Conservation (phyloP, 2,113 vertebrate species). For the Corydoras sp. region DNA sequence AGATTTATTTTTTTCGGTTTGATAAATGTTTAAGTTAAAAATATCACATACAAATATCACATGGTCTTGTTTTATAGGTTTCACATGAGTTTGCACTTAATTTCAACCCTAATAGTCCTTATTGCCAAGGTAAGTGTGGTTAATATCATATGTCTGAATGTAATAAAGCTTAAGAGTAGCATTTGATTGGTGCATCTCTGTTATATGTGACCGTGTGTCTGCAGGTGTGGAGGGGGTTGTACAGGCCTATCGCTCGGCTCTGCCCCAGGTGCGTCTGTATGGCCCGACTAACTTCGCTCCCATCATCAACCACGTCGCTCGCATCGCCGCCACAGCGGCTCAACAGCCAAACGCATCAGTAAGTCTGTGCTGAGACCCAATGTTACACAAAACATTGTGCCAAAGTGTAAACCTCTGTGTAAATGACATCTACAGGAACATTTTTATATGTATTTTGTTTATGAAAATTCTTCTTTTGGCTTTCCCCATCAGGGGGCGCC, state of each 20-base stretch:
- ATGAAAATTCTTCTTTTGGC: no score
- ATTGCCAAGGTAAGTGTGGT: slow-evolving; percentile 76
- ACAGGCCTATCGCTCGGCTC: slow-evolving; percentile 74
- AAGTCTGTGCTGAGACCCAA: slow-evolving; percentile 42
- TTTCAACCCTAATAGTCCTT: slow-evolving; percentile 81
- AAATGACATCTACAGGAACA: no score
- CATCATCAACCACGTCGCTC: slow-evolving; percentile 81
- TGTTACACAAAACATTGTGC: no score
- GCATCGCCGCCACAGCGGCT: slow-evolving; percentile 65
- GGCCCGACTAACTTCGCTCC: slow-evolving; percentile 93
- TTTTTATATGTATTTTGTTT: no score
- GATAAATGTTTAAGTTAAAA: no score
- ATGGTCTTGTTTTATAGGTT: slow-evolving; percentile 60
- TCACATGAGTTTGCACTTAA: slow-evolving; percentile 93
- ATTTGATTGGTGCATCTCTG: not conserved
- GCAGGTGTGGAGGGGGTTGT: slow-evolving; percentile 84
- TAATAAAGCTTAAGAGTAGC: no score
- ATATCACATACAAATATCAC: not conserved
- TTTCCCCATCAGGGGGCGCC: no score
- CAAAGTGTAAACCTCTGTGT: no score
- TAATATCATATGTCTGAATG: no score
- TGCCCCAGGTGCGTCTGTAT: slow-evolving; percentile 79
- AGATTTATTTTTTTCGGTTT: no score
- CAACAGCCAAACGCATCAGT: slow-evolving; percentile 73
- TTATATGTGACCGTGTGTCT: not conserved